Evolutionary conservation across 1,140 invertebrate species (phyloP).

Genomic region (Drosophila bipectinata): DNA sequence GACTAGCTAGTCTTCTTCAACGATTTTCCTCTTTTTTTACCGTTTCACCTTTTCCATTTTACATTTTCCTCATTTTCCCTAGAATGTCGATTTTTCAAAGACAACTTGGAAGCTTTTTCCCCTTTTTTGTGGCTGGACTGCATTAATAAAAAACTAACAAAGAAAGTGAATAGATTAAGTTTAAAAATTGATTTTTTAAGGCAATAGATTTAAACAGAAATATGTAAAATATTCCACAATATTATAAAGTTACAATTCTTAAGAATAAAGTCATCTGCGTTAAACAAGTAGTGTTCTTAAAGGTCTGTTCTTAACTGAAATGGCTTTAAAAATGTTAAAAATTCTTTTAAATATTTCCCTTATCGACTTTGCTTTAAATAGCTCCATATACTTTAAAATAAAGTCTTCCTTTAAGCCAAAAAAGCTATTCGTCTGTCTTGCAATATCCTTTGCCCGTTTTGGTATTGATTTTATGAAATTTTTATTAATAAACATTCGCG

Average conservation of each 20-base stretch:
- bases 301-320: too few relatives aligned
- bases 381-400: neutral
- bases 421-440: neutral
- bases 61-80: constrained; percentile 20
- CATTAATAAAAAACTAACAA: constrained; percentile 43
- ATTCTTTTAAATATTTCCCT: too few relatives aligned
- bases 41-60: neutral
- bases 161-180: neutral
- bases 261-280: too few relatives aligned
- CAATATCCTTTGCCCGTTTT: constrained; percentile 10
- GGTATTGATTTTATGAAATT: constrained; percentile 76
- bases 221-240: neutral
- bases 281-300: too few relatives aligned
- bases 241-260: too few relatives aligned
- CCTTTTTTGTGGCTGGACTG: constrained; percentile 25
- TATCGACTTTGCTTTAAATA: too few relatives aligned
- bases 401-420: constrained; percentile 21
- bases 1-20: constrained; percentile 20
- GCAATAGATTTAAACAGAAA: neutral
- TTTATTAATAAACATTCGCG: constrained; percentile 80
- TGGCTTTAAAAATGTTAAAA: too few relatives aligned
- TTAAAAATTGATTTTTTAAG: neutral
- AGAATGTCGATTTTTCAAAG: constrained; percentile 74
- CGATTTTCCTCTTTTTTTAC: neutral
- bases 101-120: constrained; percentile 17